phyloP scores from a whole-genome alignment of 2,888 invertebrate genomes.

The Chouioia cunea region DNA sequence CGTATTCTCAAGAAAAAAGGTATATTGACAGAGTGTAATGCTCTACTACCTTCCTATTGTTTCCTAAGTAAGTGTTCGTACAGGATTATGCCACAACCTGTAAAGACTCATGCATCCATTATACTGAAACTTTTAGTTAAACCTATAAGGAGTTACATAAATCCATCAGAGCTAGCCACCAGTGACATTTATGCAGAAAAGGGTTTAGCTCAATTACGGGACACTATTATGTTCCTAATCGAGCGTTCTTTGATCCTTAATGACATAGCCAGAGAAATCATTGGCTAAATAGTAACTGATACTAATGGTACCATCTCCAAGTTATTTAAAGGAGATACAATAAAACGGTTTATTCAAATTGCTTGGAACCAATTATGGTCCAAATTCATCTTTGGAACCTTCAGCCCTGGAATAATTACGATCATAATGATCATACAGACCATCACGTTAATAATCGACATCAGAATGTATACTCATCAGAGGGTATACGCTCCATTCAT shows the following conservation, averaged over 20 bases:
- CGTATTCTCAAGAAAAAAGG: constrained; percentile 49
- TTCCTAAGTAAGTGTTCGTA: constrained; percentile 49
- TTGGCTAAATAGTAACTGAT: neutral
- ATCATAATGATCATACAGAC: constrained; percentile 19
- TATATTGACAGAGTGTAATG: constrained; percentile 48
- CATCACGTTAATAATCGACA: no score
- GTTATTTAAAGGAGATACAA: constrained; percentile 25
- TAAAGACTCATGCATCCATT: no score
- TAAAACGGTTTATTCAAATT: constrained; percentile 28
- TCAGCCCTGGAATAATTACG: constrained; percentile 42
- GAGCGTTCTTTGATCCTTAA: constrained; percentile 40
- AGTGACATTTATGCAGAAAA: constrained; percentile 47
- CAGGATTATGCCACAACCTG: constrained; percentile 44
- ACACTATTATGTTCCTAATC: constrained; percentile 45
- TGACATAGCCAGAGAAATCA: constrained; percentile 36
- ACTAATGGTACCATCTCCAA: constrained; percentile 13
- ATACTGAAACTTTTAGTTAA: constrained; percentile 13
- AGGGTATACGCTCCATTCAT: no score
- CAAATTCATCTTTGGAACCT: constrained; percentile 40
- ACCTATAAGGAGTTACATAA: constrained; percentile 48
- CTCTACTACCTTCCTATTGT: constrained; percentile 48
- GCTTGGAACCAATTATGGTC: constrained; percentile 35
- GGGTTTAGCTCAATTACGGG: constrained; percentile 31
- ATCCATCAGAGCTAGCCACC: constrained; percentile 40
- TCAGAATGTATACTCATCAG: no score